These are phyloP conservation scores for Zygothrica quintamaculata DNA, from an alignment of 2,888 invertebrate species.

Conservation along the genomic window DNA sequence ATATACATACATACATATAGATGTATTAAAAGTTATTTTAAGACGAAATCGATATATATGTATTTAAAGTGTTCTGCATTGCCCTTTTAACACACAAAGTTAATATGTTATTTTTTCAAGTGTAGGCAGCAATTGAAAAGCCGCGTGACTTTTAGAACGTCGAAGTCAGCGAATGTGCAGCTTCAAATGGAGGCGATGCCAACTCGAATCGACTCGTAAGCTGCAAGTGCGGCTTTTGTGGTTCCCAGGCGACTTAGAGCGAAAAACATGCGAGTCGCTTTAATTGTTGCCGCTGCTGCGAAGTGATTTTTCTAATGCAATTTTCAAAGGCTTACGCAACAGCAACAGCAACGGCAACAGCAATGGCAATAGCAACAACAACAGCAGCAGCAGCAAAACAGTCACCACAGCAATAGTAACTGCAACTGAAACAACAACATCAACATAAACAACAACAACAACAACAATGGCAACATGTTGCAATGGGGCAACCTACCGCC, in stretches of 20 bases:
- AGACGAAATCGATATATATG: too few species aligned
- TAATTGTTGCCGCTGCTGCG: constrained; percentile 70
- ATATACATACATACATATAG: too few species aligned
- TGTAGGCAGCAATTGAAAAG: constrained; percentile 39
- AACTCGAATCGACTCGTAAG: constrained; percentile 35
- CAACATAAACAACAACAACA: constrained; percentile 40
- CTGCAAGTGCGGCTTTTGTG: constrained; percentile 67
- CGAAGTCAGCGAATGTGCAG: constrained; percentile 54
- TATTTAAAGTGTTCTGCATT: constrained; percentile 2
- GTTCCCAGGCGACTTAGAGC: constrained; percentile 73
- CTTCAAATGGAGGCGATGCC: constrained; percentile 53
- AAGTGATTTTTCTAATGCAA: constrained; percentile 79
- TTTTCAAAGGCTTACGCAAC: constrained; percentile 71
- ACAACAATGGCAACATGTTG: constrained; percentile 70
- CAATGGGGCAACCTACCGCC: constrained; percentile 63
- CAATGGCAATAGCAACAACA: constrained; percentile 46
- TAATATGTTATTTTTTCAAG: constrained; percentile 26
- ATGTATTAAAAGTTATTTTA: too few species aligned
- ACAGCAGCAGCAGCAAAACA: constrained; percentile 64
- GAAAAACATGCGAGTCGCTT: constrained; percentile 75
- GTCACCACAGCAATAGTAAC: constrained; percentile 49
- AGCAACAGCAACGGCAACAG: constrained; percentile 39
- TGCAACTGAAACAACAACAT: constrained; percentile 43
- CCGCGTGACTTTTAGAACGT: constrained; percentile 68
- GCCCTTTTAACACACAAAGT: constrained; percentile 23